Base-by-base conservation (phyloP, 2,888 invertebrate genomes). In the Hymenopus coronatus region DNA sequence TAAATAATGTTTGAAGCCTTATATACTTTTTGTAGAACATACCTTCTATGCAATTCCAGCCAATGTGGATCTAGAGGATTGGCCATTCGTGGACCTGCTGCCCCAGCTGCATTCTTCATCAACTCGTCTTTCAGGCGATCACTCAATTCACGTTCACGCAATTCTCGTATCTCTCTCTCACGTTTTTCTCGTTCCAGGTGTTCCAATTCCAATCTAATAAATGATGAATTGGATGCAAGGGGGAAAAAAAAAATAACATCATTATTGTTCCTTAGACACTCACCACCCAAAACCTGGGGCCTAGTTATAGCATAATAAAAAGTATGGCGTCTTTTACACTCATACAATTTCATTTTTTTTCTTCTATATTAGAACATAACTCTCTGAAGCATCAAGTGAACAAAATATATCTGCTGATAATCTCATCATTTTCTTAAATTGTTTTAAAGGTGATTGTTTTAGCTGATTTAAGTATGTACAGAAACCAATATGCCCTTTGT, bases 61-160 rank as follows among this genome's bases (percentile, higher is more conserved):
- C 98, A 96, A 92, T 96, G 94, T 28, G 94, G 94, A 91, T 92
- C 92, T 28, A 92, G 90, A 27, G 92, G 92, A 89, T 91, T 92
- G 27, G 92, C 92, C 90, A 92, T 94, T 90, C 96, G 94, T 87
- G 95, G 95, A 40, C 95, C 95, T 27, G 95, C 95, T 28, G 95
- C 95, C 28, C 91, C 91, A 83, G 91, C 90, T 82, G 96, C 95
- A 93, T 95, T 95, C 94, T 98, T 97, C 94, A 97, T 94, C 91
- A 98, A 95, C 93, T 98, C 98, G 92, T 98, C 98, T 94, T 98
- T 98, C 91, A 98, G 94, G 91, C 98, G 94, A 92, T 97, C 97
- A 92, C 96, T 96, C 91, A 97, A 94, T 92, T 98, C 98, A 91
- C 97, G 94, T 92, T 97, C 97, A 28, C 97, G 94, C 88, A 97